phyloP scores from a whole-genome alignment of 2,113 vertebrate genomes.

The Phalacrocorax pelagicus region DNA sequence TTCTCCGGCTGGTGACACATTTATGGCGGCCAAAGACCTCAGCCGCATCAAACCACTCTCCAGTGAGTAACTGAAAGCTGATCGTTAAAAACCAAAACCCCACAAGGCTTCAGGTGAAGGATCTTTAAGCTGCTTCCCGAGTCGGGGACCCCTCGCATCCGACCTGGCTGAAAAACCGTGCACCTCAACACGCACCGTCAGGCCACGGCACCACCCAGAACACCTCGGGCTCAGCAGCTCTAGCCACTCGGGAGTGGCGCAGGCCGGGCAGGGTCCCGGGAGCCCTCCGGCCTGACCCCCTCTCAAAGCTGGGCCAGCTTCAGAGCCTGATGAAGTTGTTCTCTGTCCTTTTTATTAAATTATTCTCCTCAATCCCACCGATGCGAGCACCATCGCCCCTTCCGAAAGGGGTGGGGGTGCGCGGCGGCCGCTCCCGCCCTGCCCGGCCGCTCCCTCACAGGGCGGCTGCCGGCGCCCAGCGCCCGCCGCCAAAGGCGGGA shows the following conservation, averaged over 20 bases:
- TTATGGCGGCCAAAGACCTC: not conserved
- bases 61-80: not conserved
- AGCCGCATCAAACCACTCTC: fast-evolving
- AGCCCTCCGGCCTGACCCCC: not conserved
- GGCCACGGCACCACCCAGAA: not conserved
- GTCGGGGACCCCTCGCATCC: fast-evolving
- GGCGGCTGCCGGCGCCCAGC: not conserved
- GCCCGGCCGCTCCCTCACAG: not conserved
- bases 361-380: too few relatives aligned
- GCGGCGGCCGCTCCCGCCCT: not conserved
- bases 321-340: not conserved
- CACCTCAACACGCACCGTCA: fast-evolving
- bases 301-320: not conserved
- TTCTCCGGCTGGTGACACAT: not conserved
- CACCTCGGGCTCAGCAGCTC: not conserved
- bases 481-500: not conserved
- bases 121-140: not conserved
- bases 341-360: too few relatives aligned
- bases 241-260: fast-evolving
- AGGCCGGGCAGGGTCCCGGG: not conserved
- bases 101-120: not conserved
- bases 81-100: not conserved
- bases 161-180: not conserved
- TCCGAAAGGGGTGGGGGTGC: not conserved
- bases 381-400: not conserved